These are phyloP conservation scores for Heteromurus nitidus DNA, from an alignment of 2,888 invertebrate genomes.

Conservation along the genomic window DNA sequence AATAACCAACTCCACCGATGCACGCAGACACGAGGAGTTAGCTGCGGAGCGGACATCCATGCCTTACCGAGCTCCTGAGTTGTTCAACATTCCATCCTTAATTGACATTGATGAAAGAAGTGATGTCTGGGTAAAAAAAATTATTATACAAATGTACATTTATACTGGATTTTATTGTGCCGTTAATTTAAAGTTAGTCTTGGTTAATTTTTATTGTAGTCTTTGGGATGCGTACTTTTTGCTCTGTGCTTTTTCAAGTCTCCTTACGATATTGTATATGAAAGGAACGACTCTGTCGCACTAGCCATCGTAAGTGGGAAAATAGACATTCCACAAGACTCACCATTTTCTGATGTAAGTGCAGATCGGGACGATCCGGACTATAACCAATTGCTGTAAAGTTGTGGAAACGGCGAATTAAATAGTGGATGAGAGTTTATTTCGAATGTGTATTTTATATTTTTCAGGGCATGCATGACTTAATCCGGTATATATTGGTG, in stretches of 20 bases:
- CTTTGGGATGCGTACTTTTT: conserved; percentile 89
- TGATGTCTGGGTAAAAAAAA: conserved; percentile 85
- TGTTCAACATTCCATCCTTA: conserved; percentile 89
- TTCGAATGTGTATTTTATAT: background rate
- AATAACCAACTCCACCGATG: conserved; percentile 82
- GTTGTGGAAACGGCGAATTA: conserved; percentile 2
- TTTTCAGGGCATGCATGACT: conserved; percentile 82
- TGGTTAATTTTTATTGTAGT: conserved; percentile 78
- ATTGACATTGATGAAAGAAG: conserved; percentile 88
- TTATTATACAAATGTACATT: background rate
- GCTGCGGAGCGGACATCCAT: conserved; percentile 87
- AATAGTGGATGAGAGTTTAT: background rate
- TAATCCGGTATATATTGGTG: conserved; percentile 83
- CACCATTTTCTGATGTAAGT: conserved; percentile 80
- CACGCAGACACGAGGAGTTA: conserved; percentile 84
- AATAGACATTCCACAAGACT: conserved; percentile 82
- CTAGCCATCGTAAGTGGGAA: conserved; percentile 87
- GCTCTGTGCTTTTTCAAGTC: conserved; percentile 90
- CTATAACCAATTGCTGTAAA: background rate
- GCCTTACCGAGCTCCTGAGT: conserved; percentile 91
- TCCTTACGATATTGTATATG: conserved; percentile 89
- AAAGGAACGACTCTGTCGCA: conserved; percentile 90
- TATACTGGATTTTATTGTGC: background rate
- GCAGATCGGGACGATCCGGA: background rate
- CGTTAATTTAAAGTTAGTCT: conserved; percentile 3